These are phyloP conservation scores for Caracal caracal DNA, from an alignment of 2,113 vertebrate genomes.

Conservation along the genomic window DNA sequence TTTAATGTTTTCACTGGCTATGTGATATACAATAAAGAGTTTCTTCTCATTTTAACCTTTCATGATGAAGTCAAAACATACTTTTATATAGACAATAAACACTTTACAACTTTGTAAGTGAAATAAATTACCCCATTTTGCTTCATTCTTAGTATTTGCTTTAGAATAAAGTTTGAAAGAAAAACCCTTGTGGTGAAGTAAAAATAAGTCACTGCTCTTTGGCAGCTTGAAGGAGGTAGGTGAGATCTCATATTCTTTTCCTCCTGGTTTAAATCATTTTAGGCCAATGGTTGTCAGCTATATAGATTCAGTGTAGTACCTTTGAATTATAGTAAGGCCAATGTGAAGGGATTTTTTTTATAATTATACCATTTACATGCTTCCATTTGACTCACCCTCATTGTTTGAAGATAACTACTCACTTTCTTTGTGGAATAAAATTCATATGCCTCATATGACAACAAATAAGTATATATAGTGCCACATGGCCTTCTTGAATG, in stretches of 20 bases:
- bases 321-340: neutral
- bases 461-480: neutral
- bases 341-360: neutral
- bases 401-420: neutral
- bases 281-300: neutral
- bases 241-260: neutral
- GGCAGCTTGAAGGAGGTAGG: neutral
- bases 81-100: neutral
- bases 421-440: neutral
- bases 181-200: neutral
- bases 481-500: neutral
- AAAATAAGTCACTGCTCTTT: neutral
- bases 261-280: neutral
- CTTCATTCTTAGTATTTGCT: slow-evolving; percentile 15
- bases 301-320: neutral
- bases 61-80: neutral
- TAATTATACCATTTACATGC: neutral
- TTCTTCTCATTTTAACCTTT: slow-evolving; percentile 17
- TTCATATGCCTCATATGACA: neutral
- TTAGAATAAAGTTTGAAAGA: neutral
- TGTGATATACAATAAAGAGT: neutral
- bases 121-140: neutral
- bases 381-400: neutral
- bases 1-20: neutral
- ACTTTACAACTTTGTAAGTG: neutral